Base-by-base conservation (phyloP, 2,113 vertebrate genomes). In the Pterocles orientalis region DNA sequence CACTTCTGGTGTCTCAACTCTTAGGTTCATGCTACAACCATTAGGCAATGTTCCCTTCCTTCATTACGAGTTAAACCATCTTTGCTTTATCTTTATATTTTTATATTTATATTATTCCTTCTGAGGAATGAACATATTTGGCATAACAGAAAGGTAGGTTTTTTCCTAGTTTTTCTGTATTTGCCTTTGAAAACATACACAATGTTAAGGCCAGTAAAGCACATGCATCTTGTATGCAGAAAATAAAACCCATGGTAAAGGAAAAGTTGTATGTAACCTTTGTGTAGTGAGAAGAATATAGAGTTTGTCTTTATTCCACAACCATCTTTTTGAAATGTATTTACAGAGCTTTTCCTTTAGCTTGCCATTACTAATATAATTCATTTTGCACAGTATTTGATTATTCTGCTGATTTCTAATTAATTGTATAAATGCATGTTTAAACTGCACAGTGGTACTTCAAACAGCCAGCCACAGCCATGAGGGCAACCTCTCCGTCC, bases 161-260 rank as follows among this genome's bases (percentile, higher is more conserved):
- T 41, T 91, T 82, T 64, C 4, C 47, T 84, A 39, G 51, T 64
- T 82, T 93, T 69, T 57, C 72, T 92, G 66, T 89, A 39, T 92
- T 91, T 96, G 79, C 71, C 62, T 90, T 91, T 86, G 66, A 77
- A 93, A 88, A 83, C 11, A 25, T 77, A 39, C 1, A 1, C 69
- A 80, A 80, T 86, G 26, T 75, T 81, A 72, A 93, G 60, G 75
- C 91, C 82, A 83, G 71, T 70, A 93, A 86, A 96, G 51, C 47
- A 86, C 34, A 50, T 48, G 56, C 68, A 60, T 96, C 34, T 82
- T 94, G 36, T 88, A 39, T 85, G 62, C 93, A 82, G 73, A 79
- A 89, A 95, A 97, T 97, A 95, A 97, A 97, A 85, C 72, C 34
- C 82, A 17, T 91, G 65, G 56, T 87, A 14, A 95, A 91, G 61